These are phyloP conservation scores for Sebastes fasciatus DNA, from an alignment of 2,113 vertebrate species.

Conservation along the genomic window DNA sequence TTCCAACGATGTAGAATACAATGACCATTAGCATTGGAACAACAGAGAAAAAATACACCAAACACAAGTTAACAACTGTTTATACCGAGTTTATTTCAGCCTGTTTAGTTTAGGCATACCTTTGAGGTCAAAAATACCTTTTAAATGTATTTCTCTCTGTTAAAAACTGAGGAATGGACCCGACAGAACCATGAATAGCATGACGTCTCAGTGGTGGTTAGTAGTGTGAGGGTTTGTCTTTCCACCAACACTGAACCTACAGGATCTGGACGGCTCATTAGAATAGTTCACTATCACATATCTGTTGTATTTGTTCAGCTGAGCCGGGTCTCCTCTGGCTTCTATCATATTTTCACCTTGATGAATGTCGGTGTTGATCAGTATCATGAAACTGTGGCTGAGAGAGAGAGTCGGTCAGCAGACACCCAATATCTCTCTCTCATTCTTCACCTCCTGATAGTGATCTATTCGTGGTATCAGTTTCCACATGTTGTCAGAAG, in stretches of 20 bases:
- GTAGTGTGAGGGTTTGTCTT: too few relatives aligned
- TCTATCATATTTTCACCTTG: background rate
- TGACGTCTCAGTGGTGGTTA: background rate
- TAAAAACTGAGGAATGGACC: background rate
- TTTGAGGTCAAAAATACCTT: too few relatives aligned
- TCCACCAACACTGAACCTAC: too few relatives aligned
- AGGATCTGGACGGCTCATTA: too few relatives aligned
- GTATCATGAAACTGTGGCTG: background rate
- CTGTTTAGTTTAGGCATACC: background rate
- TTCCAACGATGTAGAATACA: too few relatives aligned
- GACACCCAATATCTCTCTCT: background rate
- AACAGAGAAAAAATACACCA: too few relatives aligned
- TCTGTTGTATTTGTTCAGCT: background rate
- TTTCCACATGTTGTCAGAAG: conserved; percentile 39
- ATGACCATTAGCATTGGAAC: too few relatives aligned
- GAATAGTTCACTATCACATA: too few relatives aligned
- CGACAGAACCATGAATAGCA: background rate
- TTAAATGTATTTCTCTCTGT: too few relatives aligned
- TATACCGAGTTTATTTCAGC: background rate
- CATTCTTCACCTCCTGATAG: background rate
- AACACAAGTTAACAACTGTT: too few relatives aligned
- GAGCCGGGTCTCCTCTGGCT: background rate
- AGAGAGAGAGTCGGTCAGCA: background rate
- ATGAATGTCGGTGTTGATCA: background rate
- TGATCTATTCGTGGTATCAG: conserved; percentile 29